A percentile compares a stretch with the other conserved stretches of the same genome.
phyloP scores from a whole-genome alignment of 2,888 invertebrate genomes.

The Dolichopus griseipennis region DNA sequence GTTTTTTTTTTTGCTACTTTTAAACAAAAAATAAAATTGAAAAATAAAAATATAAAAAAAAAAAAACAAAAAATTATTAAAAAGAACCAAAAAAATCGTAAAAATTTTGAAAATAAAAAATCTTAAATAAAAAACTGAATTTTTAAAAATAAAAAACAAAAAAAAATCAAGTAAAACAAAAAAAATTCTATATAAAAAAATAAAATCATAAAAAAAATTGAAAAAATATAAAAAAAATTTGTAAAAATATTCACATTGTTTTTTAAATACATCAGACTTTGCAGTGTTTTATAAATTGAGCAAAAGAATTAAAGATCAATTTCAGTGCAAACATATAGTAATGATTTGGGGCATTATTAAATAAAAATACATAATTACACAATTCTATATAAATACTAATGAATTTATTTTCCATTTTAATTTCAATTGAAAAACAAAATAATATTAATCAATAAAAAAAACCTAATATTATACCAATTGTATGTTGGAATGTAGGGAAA shows the following conservation, averaged over 20 bases:
- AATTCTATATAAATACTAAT: too few relatives aligned
- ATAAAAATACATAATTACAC: too few relatives aligned
- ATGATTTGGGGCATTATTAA: too few relatives aligned
- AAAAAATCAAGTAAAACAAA: neutral
- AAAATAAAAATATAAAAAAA: neutral
- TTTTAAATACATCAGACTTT: too few relatives aligned
- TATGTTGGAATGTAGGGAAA: too few relatives aligned
- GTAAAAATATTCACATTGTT: neutral
- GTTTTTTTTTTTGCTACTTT: neutral
- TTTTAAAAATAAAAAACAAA: neutral
- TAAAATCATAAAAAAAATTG: neutral
- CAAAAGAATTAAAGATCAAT: too few relatives aligned
- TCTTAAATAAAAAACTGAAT: neutral
- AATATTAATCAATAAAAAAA: too few relatives aligned
- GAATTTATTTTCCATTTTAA: too few relatives aligned
- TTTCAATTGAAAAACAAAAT: too few relatives aligned
- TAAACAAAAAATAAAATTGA: neutral
- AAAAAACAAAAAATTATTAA: neutral
- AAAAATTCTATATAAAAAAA: neutral
- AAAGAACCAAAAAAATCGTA: conserved; percentile 6
- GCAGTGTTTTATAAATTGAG: too few relatives aligned
- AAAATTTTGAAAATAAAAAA: neutral
- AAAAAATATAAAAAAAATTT: neutral
- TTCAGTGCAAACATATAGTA: too few relatives aligned
- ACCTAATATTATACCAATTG: too few relatives aligned